Base-by-base conservation (phyloP, 1,140 invertebrate genomes). In the Cryptotermes secundus region DNA sequence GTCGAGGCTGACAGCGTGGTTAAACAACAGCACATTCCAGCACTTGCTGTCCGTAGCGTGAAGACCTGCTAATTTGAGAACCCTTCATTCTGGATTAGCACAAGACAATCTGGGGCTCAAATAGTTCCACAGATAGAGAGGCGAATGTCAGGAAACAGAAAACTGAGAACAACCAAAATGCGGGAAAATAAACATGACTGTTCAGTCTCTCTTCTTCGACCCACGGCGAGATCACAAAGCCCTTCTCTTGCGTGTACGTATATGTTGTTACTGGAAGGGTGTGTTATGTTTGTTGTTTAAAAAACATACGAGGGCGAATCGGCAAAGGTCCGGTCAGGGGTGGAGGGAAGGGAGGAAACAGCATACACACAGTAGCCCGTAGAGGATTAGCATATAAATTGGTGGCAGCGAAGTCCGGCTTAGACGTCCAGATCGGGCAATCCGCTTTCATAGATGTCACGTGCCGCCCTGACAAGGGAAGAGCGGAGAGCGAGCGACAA, bases 361-460 rank as follows among this genome's bases (percentile, higher is more conserved):
- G 4, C n/a, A 31, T 31, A 31, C 59, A 31, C 31, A 72, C 59
- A n/a, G 59, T 72, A 72, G 59, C 59, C 59, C 31, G 59, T 31
- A 72, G 14, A 72, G 59, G 59, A 31, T 72, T 72, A 72, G 59
- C 59, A 72, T 72, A 72, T 72, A 72, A 72, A 72, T 72, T 72
- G 59, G n/a, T 72, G 59, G 59, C n/a, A 3, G 59, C 31, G 59
- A 72, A 31, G 59, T 31, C 26, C 26, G 59, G 26, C 9, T 72
- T n/a, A 14, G n/a, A 22, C 6, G 22, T n/a, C 53, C 22, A 3
- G 59, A 31, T 72, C 59, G 1, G 10, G 59, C 26, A 4, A 72
- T 72, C 26, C 59, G 26, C 59, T 72, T 72, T 72, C 59, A 49
- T 49, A 72, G n/a, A 72, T 31, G 59, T 31, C 14, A n/a, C n/a